These are phyloP conservation scores for Murina feae DNA, from an alignment of 2,113 vertebrate species.

Conservation along the genomic window DNA sequence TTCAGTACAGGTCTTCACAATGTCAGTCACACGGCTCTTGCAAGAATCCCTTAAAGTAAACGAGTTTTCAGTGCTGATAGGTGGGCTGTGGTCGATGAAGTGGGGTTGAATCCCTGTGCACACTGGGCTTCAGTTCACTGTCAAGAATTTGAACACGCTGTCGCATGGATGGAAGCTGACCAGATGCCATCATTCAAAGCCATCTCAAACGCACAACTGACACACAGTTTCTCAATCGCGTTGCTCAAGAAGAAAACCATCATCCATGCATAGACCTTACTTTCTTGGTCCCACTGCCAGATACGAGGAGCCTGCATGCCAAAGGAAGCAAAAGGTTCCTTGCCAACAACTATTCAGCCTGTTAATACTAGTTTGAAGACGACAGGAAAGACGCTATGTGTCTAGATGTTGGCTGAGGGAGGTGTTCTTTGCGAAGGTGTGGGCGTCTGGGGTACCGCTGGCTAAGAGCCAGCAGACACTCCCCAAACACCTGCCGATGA, in stretches of 20 bases:
- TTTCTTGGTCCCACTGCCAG: constrained; percentile 98
- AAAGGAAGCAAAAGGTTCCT: constrained; percentile 92
- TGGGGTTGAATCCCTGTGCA: constrained; percentile 94
- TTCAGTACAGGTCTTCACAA: constrained; percentile 98
- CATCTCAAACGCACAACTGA: constrained; percentile 97
- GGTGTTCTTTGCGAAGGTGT: constrained; percentile 95
- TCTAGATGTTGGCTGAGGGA: constrained; percentile 93
- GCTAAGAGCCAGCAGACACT: constrained; percentile 98
- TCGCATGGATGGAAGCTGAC: constrained; percentile 98
- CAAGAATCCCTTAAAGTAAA: constrained; percentile 85
- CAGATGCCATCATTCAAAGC: constrained; percentile 96
- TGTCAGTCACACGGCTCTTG: constrained; percentile 85
- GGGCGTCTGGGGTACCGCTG: constrained; percentile 99
- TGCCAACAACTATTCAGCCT: constrained; percentile 94
- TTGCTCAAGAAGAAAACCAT: constrained; percentile 99
- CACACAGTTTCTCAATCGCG: constrained; percentile 99
- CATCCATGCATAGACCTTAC: constrained; percentile 99
- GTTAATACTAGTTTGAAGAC: constrained; percentile 97
- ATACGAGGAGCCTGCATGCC: constrained; percentile 94
- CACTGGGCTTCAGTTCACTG: constrained; percentile 98
- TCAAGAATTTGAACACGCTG: constrained; percentile 98
- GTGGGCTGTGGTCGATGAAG: constrained; percentile 92
- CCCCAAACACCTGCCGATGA: constrained; percentile 99
- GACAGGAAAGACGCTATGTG: constrained; percentile 96
- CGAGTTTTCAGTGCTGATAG: constrained; percentile 82